phyloP scores from a whole-genome alignment of 1,140 invertebrate genomes.

The Rhopalosiphum maidis region DNA sequence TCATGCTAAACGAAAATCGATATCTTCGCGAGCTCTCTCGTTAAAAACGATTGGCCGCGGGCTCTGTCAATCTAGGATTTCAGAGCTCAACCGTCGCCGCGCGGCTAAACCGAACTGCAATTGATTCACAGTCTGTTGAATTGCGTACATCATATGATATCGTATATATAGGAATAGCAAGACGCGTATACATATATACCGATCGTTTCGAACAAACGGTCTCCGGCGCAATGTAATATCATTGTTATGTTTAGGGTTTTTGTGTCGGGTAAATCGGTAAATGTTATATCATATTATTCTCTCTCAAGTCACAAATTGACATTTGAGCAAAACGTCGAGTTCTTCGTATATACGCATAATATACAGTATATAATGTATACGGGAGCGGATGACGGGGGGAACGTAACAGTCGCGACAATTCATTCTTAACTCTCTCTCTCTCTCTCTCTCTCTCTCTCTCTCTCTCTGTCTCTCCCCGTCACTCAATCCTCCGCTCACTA shows the following conservation, averaged over 20 bases:
- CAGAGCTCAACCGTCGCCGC: neutral
- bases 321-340: neutral
- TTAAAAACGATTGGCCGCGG: neutral
- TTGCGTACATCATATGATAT: too few relatives aligned
- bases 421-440: neutral
- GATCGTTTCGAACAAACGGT: neutral
- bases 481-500: neutral
- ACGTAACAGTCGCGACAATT: neutral
- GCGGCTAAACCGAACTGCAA: neutral
- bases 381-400: neutral
- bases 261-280: neutral
- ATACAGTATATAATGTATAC: neutral
- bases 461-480: too few relatives aligned
- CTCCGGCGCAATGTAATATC: neutral
- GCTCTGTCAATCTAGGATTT: neutral
- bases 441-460: neutral
- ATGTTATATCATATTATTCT: neutral
- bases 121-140: neutral
- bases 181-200: neutral
- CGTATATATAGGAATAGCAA: neutral
- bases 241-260: neutral
- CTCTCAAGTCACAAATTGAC: conserved; percentile 7
- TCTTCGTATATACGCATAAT: too few relatives aligned
- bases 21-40: too few relatives aligned
- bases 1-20: too few relatives aligned